Percentiles rank a stretch among this genome's conserved stretches.
Conservation (phyloP, 2,888 invertebrate species). For the Sarcophaga rosellei region DNA sequence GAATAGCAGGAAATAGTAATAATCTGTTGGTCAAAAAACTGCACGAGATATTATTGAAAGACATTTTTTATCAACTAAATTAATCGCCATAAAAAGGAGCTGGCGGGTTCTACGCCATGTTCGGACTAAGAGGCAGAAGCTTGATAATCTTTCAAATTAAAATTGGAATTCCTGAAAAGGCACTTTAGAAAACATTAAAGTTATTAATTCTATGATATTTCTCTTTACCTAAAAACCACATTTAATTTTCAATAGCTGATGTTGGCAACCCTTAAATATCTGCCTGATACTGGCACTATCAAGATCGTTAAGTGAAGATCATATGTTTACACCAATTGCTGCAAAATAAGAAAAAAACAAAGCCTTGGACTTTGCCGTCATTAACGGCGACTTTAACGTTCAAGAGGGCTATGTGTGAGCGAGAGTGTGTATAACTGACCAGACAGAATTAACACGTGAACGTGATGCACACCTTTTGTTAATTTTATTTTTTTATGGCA, state of each 20-base stretch:
- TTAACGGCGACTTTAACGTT: not conserved
- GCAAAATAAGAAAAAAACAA: not conserved
- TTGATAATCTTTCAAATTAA: not conserved
- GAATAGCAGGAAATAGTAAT: too few species aligned
- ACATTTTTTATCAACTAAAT: too few species aligned
- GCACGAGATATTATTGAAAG: too few species aligned
- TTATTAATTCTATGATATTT: too few species aligned
- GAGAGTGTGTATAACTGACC: slow-evolving; percentile 21
- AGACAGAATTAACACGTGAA: slow-evolving; percentile 64
- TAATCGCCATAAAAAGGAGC: too few species aligned
- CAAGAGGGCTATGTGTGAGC: not conserved
- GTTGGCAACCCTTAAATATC: not conserved
- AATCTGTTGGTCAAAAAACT: too few species aligned
- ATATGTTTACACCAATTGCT: slow-evolving; percentile 50
- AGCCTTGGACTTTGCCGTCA: not conserved
- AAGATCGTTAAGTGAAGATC: slow-evolving; percentile 56
- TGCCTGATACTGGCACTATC: slow-evolving; percentile 29
- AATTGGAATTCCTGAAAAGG: not conserved
- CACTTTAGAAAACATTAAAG: not conserved
- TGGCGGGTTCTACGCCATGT: too few species aligned
- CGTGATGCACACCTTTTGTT: slow-evolving; percentile 59
- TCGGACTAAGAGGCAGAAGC: not conserved
- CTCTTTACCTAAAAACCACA: not conserved
- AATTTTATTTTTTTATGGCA: slow-evolving; percentile 23
- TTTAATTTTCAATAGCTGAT: not conserved